These are phyloP conservation scores for Premnoplex brunnescens DNA, from an alignment of 2,797 vertebrate genomes.

Conservation along the genomic window DNA sequence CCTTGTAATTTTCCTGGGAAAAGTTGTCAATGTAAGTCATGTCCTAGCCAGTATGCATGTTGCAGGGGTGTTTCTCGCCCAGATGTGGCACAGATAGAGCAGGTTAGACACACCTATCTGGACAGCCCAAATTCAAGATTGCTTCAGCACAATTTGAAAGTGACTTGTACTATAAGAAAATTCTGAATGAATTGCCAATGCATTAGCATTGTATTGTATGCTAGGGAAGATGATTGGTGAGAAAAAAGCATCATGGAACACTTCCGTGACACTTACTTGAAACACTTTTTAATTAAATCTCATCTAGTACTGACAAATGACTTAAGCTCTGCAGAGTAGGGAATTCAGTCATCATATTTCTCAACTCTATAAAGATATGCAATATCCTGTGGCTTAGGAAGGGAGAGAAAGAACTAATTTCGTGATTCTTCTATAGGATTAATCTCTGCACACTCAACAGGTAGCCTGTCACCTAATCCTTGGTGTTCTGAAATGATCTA, in stretches of 20 bases:
- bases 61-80: neutral
- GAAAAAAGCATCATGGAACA: neutral
- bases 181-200: neutral
- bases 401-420: neutral
- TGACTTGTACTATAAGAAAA: neutral
- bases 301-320: neutral
- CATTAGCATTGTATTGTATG: neutral
- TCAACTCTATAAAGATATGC: neutral
- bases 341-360: neutral
- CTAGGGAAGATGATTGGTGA: neutral
- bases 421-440: neutral
- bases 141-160: neutral
- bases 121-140: neutral
- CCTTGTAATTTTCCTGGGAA: neutral
- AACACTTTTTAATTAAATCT: neutral
- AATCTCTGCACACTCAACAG: neutral
- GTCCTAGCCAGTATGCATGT: fast-evolving
- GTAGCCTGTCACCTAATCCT: neutral
- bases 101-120: neutral
- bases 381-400: neutral
- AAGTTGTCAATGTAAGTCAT: neutral
- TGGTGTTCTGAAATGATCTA: neutral
- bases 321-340: neutral
- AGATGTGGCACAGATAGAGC: too few relatives aligned
- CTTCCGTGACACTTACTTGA: neutral